Base-by-base conservation (phyloP, 2,113 vertebrate genomes). In the Thymallus thymallus region DNA sequence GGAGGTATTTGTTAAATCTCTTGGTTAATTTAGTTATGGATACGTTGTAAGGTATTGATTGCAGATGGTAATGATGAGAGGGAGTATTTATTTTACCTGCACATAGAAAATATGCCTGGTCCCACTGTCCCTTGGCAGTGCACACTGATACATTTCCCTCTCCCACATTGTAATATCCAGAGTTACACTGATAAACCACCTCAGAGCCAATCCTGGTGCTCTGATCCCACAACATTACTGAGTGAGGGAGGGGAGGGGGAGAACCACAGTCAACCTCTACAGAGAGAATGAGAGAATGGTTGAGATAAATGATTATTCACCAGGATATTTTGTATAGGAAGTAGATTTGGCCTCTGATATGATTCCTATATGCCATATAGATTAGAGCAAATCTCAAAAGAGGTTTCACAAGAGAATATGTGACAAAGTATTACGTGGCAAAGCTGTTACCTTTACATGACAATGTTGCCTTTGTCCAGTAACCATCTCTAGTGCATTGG, bases 401-500 rank as follows among this genome's bases (percentile, higher is more conserved):
- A 9, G 48, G 16, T 16, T 51, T 18, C 48, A 5, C 48, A 4
- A 51, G 48, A 18, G 18, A 55, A 55, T 6, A 14, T 55, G 14
- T 55, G 18, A 55, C 41, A 48, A 41, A 41, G 9, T 41, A 10
- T 41, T 41, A 41, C 9, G 35, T 41, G 35, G 35, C 35, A 51
- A 51, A 51, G 16, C 46, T 5, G 20, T 32, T 91, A 95, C 92
- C 93, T 95, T 87, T 88, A 73, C 93, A 95, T 12, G 79, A 76
- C 69, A 89, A 46, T 76, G 87, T 78, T 12, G 88, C 73, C 72
- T 81, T 73, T 72, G 92, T 94, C 95, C 95, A 96, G 1, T 82
- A 83, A 76, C 87, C 92, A 55, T 90, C 78, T 23, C 30, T 4
- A 64, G 80, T 91, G 61, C 95, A 96, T 69, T 91, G 45, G 46